Base-by-base conservation (phyloP, 2,797 vertebrate genomes). In the Nyctalus aviator region DNA sequence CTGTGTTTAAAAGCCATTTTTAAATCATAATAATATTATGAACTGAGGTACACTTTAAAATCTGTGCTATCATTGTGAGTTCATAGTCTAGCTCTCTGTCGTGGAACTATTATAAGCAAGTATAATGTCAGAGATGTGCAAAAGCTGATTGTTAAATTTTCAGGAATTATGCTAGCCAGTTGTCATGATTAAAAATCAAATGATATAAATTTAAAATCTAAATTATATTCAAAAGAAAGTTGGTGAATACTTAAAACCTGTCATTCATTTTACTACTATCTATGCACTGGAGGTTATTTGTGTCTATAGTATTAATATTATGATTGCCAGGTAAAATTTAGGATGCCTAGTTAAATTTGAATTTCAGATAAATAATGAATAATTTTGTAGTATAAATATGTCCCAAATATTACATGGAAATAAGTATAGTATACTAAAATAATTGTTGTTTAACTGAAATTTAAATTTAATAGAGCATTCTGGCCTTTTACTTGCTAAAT, bases 111-210 rank as follows among this genome's bases (percentile, higher is more conserved):
- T 37, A 20, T 3, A 50, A 7, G 46, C 15, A 48, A 72, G 15
- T 48, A 30, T n/a, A 57, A 5, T 13, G 6, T 86, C 35, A 84
- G 71, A 44, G 66, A 21, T 50, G 12, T 37, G 21, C 2, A 53
- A 77, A 59, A 81, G 46, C 11, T 23, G 44, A 69, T n/a, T 32
- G 82, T 46, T 76, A 90, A 59, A 64, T 79, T 66, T 86, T 85
- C 23, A 30, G 30, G 35, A 76, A 71, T 55, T 44, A 84, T 84
- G 32, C 0, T 2, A 62, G 23, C 14, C 44, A 57, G 10, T 59
- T 87, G 37, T 85, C 15, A 46, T 84, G 64, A 86, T 94, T 88
- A 88, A 89, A 89, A 94, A 53, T 71, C 17, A 93, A 93, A 81
- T 59, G 71, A 62, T 44, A 41, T 55, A 93, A 88, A 88, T 20